Evolutionary conservation across 2,113 vertebrate genomes (phyloP), one percentile per base, ranked within the genome.

Genomic region (Hippolais icterina): DNA sequence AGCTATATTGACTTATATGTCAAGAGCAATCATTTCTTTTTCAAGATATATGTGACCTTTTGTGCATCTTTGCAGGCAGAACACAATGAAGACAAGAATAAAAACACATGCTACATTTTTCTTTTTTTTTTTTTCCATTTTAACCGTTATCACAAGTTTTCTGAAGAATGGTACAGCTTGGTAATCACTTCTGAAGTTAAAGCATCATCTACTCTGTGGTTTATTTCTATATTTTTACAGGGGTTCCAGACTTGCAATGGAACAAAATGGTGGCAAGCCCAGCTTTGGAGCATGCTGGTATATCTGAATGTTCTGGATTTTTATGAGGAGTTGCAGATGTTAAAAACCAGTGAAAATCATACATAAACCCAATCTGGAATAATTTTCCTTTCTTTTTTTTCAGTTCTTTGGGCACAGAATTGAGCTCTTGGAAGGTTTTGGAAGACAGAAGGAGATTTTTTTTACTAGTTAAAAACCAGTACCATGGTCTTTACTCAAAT

Each of bases 1-100:
- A 69, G 9, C 6, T 63, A 18, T 87, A 92, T 92, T 91, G 75
- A 93, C 65, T 95, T 89, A 35, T 14, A 56, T 79, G 90, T 93
- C 95, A 93, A 81, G 65, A 94, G 37, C 47, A 94, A 92, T 93
- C 5, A 91, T 87, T 78, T 94, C 35, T 47, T 87, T 11, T 81
- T 93, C 59, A 70, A 95, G 68, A 81, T 71, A 35, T 53, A 50
- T 19, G 31, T 91, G 77, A 92, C 81, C 54, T 95, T 90, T 87
- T 63, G 65, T 95, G 46, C 15, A 42, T 89, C 75, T 94, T 90
- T 64, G 15, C 65, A 84, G 72, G 53, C 54, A 89, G 60, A 95
- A 82, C 33, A 59, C 27, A 78, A 37, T 27, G 13, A 85, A 68
- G 25, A 80, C 29, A 92, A 56, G 27, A 83, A 93, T 39, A 54